Evolutionary conservation across 2,888 invertebrate species (phyloP).

Genomic region (Oscheius sp.): DNA sequence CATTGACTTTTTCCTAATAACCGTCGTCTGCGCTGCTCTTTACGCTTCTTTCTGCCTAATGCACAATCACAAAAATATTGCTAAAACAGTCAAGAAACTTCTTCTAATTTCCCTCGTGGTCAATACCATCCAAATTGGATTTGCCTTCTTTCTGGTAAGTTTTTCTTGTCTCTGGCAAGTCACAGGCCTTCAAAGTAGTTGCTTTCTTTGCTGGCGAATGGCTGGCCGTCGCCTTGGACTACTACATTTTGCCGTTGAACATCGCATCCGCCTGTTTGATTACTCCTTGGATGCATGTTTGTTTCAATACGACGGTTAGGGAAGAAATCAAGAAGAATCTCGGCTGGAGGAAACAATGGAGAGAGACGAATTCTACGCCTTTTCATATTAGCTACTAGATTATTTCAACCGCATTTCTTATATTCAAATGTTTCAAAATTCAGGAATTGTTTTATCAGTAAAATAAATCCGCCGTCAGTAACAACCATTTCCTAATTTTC

Average conservation of each 20-base stretch:
- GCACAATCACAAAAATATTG: constrained; percentile 9
- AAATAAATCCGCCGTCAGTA: too few relatives aligned
- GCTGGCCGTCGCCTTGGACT: background rate
- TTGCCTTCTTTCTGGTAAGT: constrained; percentile 6
- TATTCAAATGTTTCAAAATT: too few relatives aligned
- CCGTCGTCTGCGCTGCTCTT: constrained; percentile 5
- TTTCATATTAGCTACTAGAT: too few relatives aligned
- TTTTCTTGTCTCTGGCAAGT: background rate
- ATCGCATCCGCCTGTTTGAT: background rate
- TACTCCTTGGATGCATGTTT: constrained; percentile 2
- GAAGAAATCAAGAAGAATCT: background rate
- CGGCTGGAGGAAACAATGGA: too few relatives aligned
- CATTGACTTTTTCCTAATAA: background rate
- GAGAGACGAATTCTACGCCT: too few relatives aligned
- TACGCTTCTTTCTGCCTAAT: constrained; percentile 9
- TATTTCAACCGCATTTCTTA: too few relatives aligned
- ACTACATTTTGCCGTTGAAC: background rate
- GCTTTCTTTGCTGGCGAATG: background rate
- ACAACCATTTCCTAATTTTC: too few relatives aligned
- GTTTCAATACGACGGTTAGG: background rate
- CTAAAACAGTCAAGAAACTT: background rate
- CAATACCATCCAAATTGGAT: constrained; percentile 9
- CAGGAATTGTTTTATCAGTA: too few relatives aligned
- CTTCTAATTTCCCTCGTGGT: background rate
- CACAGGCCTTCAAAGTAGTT: background rate